Evolutionary conservation across 2,888 invertebrate genomes (phyloP).

Genomic region (Microplitis manilae): DNA sequence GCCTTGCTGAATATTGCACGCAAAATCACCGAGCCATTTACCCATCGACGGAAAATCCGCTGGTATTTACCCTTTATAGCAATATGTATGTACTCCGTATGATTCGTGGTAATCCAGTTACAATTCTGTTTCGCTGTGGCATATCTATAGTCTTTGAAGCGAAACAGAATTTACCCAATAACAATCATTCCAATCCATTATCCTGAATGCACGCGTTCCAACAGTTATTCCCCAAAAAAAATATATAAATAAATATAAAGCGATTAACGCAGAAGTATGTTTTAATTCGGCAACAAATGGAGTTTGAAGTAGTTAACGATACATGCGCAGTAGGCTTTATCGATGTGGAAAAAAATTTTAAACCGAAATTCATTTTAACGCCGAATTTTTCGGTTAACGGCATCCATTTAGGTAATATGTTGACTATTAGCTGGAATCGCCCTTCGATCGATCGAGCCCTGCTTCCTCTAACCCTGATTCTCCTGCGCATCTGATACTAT

Average conservation of each 20-base stretch:
- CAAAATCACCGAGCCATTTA: conserved; percentile 44
- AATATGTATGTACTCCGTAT: background rate
- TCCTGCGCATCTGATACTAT: background rate
- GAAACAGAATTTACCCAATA: conserved; percentile 16
- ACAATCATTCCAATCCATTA: conserved; percentile 30
- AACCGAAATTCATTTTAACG: background rate
- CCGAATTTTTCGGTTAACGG: background rate
- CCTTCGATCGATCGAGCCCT: conserved; percentile 48
- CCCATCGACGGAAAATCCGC: conserved; percentile 25
- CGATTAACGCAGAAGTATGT: background rate
- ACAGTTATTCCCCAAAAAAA: background rate
- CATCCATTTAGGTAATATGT: conserved; percentile 51
- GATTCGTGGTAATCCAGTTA: conserved; percentile 21
- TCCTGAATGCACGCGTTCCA: background rate
- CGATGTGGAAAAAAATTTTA: background rate
- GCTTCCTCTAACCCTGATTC: conserved; percentile 33
- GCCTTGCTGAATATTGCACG: conserved; percentile 31
- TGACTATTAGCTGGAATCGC: conserved; percentile 58
- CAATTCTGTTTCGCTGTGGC: conserved; percentile 3
- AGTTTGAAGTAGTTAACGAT: background rate
- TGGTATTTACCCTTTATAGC: conserved; percentile 34
- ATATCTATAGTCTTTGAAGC: background rate
- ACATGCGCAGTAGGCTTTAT: background rate
- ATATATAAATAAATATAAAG: conserved; percentile 3
- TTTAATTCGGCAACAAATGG: background rate